Evolutionary conservation across 2,888 invertebrate genomes (phyloP).

Genomic region (Tortrix viridana): DNA sequence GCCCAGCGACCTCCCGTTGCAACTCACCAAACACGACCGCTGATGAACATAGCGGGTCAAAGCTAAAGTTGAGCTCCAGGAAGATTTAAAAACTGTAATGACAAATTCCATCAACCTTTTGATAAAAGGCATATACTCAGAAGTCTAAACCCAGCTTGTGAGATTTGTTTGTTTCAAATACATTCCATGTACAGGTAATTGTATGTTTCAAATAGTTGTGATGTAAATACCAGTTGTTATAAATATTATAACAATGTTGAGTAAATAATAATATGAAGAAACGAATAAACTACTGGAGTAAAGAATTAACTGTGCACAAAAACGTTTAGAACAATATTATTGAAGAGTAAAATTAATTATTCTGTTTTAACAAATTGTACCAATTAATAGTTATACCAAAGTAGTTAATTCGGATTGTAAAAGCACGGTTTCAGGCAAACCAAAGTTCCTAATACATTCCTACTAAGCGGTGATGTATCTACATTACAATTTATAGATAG

Average conservation of each 20-base stretch:
- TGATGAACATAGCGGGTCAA: constrained; percentile 46
- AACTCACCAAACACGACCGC: constrained; percentile 90
- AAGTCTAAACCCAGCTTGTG: background rate
- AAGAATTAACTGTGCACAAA: constrained; percentile 30
- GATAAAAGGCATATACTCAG: background rate
- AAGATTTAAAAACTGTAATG: background rate
- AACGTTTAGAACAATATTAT: constrained; percentile 13
- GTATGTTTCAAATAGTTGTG: constrained; percentile 22
- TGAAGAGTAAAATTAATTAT: background rate
- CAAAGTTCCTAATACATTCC: constrained; percentile 65
- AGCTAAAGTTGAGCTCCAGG: background rate
- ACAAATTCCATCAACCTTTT: background rate
- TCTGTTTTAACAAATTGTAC: constrained; percentile 9
- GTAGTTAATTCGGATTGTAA: constrained; percentile 56
- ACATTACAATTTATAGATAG: background rate
- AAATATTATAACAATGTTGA: constrained; percentile 7
- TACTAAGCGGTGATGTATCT: constrained; percentile 22
- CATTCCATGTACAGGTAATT: constrained; percentile 43
- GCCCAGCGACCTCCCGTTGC: constrained; percentile 85
- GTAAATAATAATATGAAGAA: background rate
- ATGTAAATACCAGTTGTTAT: constrained; percentile 22
- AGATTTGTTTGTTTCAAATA: constrained; percentile 59
- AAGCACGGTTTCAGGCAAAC: constrained; percentile 55
- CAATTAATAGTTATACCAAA: constrained; percentile 59
- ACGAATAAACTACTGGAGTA: background rate